Base-by-base conservation (phyloP, 2,888 invertebrate species). In the Sarcophaga rosellei region DNA sequence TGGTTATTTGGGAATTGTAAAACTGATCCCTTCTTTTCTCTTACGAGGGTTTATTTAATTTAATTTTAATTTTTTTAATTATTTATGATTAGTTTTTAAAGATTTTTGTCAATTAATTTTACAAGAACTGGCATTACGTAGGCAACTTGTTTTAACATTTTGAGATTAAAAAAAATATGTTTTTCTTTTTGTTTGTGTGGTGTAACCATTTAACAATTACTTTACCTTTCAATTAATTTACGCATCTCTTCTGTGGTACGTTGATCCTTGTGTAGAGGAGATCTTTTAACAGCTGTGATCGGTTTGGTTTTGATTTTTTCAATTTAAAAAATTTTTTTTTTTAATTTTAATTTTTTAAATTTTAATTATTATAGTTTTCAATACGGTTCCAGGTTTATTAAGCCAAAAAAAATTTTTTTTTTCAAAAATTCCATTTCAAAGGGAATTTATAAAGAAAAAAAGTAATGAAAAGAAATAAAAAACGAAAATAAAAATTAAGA, bases 171-270 rank as follows among this genome's bases (percentile, higher is more conserved):
- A 17, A 45, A 57, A 25, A 61, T 72, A 62, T 83, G n/a, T 72
- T 17, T 23, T 12, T 61, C n/a, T 10, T 8, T 35, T 59, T 63
- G 12, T 73, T 57, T 35, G 35, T 8, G 0, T 35, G 35, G 1
- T 35, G 35, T 59, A 57, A 66, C 35, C 44, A 23, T 68, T 21
- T 35, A 35, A 57, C 93, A 90, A 90, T 72, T 90, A 93, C 96
- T 96, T 97, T 96, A 98, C 98, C 97, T 98, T 96, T 98, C 98
- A 95, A 98, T 97, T 95, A 98, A 97, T 96, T 97, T 98, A 95
- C 98, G 96, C 97, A 98, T 97, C 96, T 98, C 98, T 95, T 98
- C 98, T 94, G 96, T 97, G 95, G 97, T 96, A 96, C 97, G 96
- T 95, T 96, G 97, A 96, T 97, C 97, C 97, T 97, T 97, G 95